Conservation (phyloP, 1,140 invertebrate species). For the Heliconius himera region DNA sequence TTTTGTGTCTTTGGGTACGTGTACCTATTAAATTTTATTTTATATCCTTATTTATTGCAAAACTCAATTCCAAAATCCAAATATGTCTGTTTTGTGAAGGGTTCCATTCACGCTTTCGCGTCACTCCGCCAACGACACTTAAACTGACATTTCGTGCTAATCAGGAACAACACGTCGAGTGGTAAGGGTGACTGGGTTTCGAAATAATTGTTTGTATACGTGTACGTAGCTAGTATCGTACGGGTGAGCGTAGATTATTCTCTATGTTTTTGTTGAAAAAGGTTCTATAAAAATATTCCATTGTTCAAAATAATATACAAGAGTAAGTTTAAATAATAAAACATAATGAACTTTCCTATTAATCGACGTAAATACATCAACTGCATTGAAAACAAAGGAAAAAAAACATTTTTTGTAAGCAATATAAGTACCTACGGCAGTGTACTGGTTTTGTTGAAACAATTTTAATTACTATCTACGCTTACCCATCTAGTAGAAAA, state of each 20-base stretch:
- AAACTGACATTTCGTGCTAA: constrained; percentile 20
- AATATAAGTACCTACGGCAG: background rate
- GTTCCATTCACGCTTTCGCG: constrained; percentile 7
- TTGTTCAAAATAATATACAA: background rate
- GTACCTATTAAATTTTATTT: no score
- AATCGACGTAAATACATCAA: constrained; percentile 1
- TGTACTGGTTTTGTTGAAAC: background rate
- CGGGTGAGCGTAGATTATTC: background rate
- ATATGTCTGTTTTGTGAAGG: background rate
- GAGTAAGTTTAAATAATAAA: background rate
- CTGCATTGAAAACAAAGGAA: background rate
- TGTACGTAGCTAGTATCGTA: background rate
- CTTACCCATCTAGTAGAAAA: constrained; percentile 2
- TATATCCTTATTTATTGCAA: no score
- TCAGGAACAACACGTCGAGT: constrained; percentile 23
- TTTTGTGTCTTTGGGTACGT: no score
- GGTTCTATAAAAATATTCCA: background rate
- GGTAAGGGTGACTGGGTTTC: constrained; percentile 12
- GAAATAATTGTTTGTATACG: constrained; percentile 22
- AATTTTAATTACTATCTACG: constrained; percentile 14
- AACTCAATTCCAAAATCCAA: no score
- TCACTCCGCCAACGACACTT: constrained; percentile 17
- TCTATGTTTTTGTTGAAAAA: background rate
- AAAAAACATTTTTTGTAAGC: background rate
- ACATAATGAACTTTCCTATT: background rate